Conservation (phyloP, 1,140 invertebrate species). For the Drosophila ercepeae region DNA sequence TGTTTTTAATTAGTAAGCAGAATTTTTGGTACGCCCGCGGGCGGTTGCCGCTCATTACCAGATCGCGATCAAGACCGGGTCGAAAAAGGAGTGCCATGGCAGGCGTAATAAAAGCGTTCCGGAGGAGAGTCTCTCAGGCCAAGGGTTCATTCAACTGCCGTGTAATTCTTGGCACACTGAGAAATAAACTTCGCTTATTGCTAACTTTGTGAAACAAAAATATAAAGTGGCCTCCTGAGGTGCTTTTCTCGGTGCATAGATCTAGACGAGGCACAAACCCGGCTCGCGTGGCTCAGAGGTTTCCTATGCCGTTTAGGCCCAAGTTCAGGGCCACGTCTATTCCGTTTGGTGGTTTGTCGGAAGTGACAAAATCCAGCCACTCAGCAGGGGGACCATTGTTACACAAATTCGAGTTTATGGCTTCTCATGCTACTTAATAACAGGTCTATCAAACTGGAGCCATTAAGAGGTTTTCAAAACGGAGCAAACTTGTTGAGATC, state of each 20-base stretch:
- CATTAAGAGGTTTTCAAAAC: slow-evolving; percentile 50
- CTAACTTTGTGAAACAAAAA: not conserved
- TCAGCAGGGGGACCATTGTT: slow-evolving; percentile 61
- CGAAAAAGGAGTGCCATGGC: slow-evolving; percentile 53
- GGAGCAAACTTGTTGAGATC: slow-evolving; percentile 32
- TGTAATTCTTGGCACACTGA: slow-evolving; percentile 24
- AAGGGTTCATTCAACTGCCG: slow-evolving; percentile 61
- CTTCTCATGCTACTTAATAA: slow-evolving; percentile 70
- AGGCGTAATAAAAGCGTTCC: slow-evolving; percentile 7
- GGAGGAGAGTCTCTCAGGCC: slow-evolving; percentile 30
- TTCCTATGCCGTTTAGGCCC: slow-evolving; percentile 30
- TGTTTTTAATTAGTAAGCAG: slow-evolving; percentile 77
- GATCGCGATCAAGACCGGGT: slow-evolving; percentile 54
- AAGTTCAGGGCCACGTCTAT: slow-evolving; percentile 69
- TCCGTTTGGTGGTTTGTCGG: slow-evolving; percentile 56
- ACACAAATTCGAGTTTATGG: slow-evolving; percentile 62
- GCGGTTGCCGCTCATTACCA: slow-evolving; percentile 58
- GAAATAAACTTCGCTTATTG: not conserved
- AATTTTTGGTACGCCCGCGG: slow-evolving; percentile 43
- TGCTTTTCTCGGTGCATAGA: slow-evolving; percentile 10
- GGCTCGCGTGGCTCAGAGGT: too few species aligned
- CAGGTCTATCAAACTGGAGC: slow-evolving; percentile 71
- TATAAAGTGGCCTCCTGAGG: not conserved
- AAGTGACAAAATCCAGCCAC: slow-evolving; percentile 63
- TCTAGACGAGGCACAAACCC: not conserved